phyloP scores from a whole-genome alignment of 2,797 vertebrate species.

The Microcaecilia unicolor region DNA sequence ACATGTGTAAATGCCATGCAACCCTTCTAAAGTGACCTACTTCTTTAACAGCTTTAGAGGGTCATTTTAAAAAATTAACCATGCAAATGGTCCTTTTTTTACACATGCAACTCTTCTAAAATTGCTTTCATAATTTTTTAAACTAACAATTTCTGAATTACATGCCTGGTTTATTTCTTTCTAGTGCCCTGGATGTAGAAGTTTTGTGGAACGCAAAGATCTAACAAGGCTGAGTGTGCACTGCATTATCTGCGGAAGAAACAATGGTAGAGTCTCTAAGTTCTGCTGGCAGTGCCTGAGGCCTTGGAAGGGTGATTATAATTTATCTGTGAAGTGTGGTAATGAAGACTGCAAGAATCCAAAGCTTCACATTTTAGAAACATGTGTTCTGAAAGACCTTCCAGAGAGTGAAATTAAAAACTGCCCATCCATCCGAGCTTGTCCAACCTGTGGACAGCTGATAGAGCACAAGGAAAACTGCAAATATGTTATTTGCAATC shows the following conservation, averaged over 20 bases:
- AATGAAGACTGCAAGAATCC: constrained; percentile 40
- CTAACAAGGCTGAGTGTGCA: constrained; percentile 32
- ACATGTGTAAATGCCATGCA: too few relatives aligned
- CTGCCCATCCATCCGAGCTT: constrained; percentile 53
- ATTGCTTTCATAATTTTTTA: too few relatives aligned
- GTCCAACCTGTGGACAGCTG: constrained; percentile 52
- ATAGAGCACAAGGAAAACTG: constrained; percentile 54
- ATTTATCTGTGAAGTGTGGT: constrained; percentile 37
- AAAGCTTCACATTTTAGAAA: constrained; percentile 29
- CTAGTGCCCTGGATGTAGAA: constrained; percentile 52
- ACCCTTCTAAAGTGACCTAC: too few relatives aligned
- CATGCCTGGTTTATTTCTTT: too few relatives aligned
- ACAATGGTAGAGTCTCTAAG: not conserved
- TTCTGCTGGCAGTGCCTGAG: constrained; percentile 62
- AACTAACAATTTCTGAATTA: too few relatives aligned
- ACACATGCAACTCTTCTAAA: too few relatives aligned
- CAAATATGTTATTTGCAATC: constrained; percentile 53
- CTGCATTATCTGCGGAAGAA: constrained; percentile 40
- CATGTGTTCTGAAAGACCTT: constrained; percentile 18
- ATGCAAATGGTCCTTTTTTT: too few relatives aligned
- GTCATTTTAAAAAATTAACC: too few relatives aligned
- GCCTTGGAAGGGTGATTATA: constrained; percentile 39
- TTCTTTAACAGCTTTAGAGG: too few relatives aligned
- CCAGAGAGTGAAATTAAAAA: not conserved
- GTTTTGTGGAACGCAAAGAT: constrained; percentile 39